Evolutionary conservation across 2,888 invertebrate genomes (phyloP).

Genomic region (Rhamnusium bicolor): DNA sequence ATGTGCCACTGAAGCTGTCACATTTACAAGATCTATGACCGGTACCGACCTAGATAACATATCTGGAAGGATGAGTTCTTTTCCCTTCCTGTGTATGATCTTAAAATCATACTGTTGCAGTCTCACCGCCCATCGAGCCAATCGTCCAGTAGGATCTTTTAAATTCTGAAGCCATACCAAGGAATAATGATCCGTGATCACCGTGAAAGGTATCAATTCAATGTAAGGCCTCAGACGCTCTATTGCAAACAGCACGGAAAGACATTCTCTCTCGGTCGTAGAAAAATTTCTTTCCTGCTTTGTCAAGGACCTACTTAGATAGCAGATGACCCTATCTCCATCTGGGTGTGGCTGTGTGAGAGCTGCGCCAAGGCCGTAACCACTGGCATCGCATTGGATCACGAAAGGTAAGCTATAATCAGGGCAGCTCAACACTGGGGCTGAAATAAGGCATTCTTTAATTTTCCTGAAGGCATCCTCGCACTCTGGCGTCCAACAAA

Average conservation of each 20-base stretch:
- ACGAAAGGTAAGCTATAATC: conserved; percentile 38
- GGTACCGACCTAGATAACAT: conserved; percentile 11
- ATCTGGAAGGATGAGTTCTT: conserved; percentile 16
- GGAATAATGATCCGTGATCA: no score
- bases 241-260: conserved; percentile 38
- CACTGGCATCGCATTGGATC: conserved; percentile 46
- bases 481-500: conserved; percentile 35
- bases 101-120: no score
- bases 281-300: conserved; percentile 35
- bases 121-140: no score
- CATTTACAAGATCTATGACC: background rate
- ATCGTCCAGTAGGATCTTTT: conserved; percentile 42
- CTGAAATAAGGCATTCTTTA: conserved; percentile 35
- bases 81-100: conserved; percentile 26
- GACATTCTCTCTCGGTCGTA: conserved; percentile 42
- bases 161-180: conserved; percentile 38
- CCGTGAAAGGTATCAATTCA: no score
- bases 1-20: background rate
- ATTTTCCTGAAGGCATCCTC: conserved; percentile 27
- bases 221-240: no score
- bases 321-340: conserved; percentile 38
- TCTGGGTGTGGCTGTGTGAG: conserved; percentile 33
- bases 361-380: conserved; percentile 41
- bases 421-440: no score
- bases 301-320: conserved; percentile 37